Percentiles rank a stretch among this genome's conserved stretches.
Evolutionary conservation across 2,888 invertebrate genomes (phyloP).

Genomic region (Hyppa rectilinea): DNA sequence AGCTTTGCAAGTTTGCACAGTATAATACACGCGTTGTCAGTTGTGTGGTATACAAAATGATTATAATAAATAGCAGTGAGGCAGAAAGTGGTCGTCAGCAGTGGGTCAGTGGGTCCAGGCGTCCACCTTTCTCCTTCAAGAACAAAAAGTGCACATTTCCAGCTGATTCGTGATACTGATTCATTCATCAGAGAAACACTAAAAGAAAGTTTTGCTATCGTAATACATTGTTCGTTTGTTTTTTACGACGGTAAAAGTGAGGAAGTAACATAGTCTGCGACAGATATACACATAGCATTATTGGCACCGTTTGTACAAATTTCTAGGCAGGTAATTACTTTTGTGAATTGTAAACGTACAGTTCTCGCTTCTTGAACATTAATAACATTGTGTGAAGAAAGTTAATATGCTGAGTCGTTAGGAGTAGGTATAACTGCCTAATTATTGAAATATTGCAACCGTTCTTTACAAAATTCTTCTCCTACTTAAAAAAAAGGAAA

Average conservation of each 20-base stretch:
- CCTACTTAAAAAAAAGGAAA: background rate
- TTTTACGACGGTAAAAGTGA: constrained; percentile 60
- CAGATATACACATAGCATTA: constrained; percentile 27
- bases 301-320: constrained; percentile 24
- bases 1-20: constrained; percentile 22
- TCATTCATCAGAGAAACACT: constrained; percentile 65
- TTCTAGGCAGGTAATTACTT: constrained; percentile 43
- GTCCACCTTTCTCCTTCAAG: constrained; percentile 83
- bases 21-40: constrained; percentile 29
- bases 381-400: constrained; percentile 20
- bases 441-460: background rate
- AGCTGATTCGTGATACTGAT: constrained; percentile 77
- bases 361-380: constrained; percentile 7
- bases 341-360: constrained; percentile 5
- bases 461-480: too few species aligned
- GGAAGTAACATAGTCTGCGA: constrained; percentile 56
- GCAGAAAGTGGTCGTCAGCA: constrained; percentile 82
- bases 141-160: constrained; percentile 63
- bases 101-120: constrained; percentile 84
- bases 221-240: constrained; percentile 65
- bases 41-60: constrained; percentile 45
- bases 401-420: background rate
- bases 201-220: constrained; percentile 70
- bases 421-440: background rate
- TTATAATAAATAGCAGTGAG: constrained; percentile 75